Percentiles rank a stretch among this genome's conserved stretches.
phyloP scores from a whole-genome alignment of 2,888 invertebrate species.

The Eupithecia inturbata region DNA sequence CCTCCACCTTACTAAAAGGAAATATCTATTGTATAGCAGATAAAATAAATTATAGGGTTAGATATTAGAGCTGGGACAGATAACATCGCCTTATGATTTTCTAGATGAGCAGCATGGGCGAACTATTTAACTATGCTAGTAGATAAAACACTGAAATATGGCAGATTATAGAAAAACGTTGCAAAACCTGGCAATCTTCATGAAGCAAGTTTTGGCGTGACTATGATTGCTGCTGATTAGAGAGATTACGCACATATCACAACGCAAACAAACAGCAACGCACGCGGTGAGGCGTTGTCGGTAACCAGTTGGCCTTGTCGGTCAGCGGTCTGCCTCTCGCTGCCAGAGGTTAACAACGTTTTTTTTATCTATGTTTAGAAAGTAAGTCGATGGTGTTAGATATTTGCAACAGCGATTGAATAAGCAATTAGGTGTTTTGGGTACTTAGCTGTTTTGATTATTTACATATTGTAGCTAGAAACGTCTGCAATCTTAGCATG shows the following conservation, averaged over 20 bases:
- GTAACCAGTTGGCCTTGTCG: conserved; percentile 77
- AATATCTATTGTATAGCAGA: neutral
- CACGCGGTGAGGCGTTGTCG: conserved; percentile 43
- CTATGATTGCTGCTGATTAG: neutral
- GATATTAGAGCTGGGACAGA: conserved; percentile 2
- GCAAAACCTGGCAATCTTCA: neutral
- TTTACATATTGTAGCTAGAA: neutral
- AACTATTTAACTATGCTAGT: neutral
- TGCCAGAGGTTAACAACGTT: conserved; percentile 81
- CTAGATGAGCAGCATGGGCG: neutral
- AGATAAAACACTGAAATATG: neutral
- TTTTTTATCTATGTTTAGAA: conserved; percentile 82
- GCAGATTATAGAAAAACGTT: neutral
- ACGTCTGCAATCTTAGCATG: neutral
- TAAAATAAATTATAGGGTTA: neutral
- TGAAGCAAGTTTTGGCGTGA: neutral
- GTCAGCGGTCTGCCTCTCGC: conserved; percentile 75
- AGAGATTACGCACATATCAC: conserved; percentile 24
- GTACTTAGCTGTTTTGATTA: neutral
- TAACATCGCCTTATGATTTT: neutral
- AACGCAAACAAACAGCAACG: conserved; percentile 31
- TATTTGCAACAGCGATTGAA: conserved; percentile 17
- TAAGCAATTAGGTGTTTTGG: conserved; percentile 3
- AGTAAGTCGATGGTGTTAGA: conserved; percentile 69
- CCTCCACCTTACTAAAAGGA: neutral